Evolutionary conservation across 2,797 vertebrate genomes (phyloP).

Genomic region (Acanthopagrus latus): DNA sequence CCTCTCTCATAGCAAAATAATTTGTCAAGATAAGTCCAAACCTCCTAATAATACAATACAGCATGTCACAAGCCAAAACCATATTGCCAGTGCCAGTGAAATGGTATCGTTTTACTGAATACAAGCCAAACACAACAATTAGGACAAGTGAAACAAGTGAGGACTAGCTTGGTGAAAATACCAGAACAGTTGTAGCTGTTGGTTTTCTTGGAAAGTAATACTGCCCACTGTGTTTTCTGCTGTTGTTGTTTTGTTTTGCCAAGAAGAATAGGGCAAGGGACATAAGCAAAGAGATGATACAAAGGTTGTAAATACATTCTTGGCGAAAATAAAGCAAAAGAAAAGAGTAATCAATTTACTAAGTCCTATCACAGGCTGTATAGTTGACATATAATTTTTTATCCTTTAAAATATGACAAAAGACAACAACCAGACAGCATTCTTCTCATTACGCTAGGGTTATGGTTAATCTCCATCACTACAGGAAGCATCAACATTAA

Average conservation of each 20-base stretch:
- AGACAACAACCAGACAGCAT: too few species aligned
- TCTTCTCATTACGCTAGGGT: too few species aligned
- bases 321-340: not conserved
- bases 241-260: slow-evolving; percentile 1
- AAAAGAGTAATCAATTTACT: not conserved
- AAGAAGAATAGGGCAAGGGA: not conserved
- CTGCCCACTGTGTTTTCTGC: not conserved
- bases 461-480: too few species aligned
- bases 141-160: not conserved
- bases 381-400: not conserved
- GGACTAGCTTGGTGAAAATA: not conserved
- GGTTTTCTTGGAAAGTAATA: not conserved
- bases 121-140: slow-evolving; percentile 13
- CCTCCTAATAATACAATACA: slow-evolving; percentile 31
- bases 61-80: slow-evolving; percentile 14
- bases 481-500: too few species aligned
- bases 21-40: slow-evolving; percentile 24
- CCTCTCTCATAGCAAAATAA: slow-evolving; percentile 19
- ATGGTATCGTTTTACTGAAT: slow-evolving; percentile 6
- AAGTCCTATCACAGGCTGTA: not conserved
- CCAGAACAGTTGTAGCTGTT: not conserved
- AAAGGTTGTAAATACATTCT: not conserved
- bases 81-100: slow-evolving; percentile 13
- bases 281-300: not conserved
- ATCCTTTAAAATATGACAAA: too few species aligned